Evolutionary conservation across 2,113 vertebrate species (phyloP).

Genomic region (Podarcis cretensis): DNA sequence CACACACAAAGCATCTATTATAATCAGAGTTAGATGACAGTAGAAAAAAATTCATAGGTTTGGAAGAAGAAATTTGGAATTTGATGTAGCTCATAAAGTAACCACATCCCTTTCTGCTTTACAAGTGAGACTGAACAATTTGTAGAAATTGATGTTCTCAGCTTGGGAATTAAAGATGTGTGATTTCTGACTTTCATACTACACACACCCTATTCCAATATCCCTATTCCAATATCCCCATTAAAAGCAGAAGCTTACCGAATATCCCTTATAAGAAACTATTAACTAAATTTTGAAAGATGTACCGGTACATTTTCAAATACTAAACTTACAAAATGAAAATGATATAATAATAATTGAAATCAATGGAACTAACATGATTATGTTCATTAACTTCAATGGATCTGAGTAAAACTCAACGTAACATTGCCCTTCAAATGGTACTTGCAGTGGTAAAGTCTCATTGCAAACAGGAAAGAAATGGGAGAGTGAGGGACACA

Average conservation of each 20-base stretch:
- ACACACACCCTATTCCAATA: too few relatives aligned
- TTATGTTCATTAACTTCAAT: too few relatives aligned
- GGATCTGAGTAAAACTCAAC: too few relatives aligned
- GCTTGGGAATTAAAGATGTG: too few relatives aligned
- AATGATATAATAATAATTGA: neutral
- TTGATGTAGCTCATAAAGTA: neutral
- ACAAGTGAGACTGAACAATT: neutral
- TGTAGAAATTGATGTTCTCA: neutral
- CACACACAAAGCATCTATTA: neutral
- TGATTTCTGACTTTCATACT: too few relatives aligned
- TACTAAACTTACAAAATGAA: neutral
- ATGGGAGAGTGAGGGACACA: neutral
- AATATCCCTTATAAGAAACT: neutral
- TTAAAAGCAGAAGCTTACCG: neutral
- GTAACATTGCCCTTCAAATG: neutral
- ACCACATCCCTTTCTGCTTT: neutral
- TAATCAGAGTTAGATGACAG: neutral
- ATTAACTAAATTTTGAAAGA: neutral
- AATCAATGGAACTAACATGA: too few relatives aligned
- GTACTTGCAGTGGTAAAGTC: neutral
- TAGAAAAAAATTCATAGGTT: neutral
- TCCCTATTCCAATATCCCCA: neutral
- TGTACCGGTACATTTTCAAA: neutral
- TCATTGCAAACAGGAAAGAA: neutral
- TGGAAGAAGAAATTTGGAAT: neutral